Conservation (phyloP, 2,888 invertebrate genomes). For the Brachyopa scutellaris region DNA sequence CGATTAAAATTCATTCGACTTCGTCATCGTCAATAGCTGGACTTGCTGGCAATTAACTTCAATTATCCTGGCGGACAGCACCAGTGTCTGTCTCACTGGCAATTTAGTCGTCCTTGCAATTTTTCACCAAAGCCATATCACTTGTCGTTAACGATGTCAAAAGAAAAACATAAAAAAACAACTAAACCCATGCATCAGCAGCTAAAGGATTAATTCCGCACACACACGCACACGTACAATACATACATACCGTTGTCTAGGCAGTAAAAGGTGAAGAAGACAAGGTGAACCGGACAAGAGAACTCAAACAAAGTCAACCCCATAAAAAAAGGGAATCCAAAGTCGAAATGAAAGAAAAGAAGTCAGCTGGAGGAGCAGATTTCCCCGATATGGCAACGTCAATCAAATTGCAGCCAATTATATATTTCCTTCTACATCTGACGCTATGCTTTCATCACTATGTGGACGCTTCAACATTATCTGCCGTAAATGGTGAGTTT, state of each 20-base stretch:
- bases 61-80: neutral
- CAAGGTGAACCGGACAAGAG: neutral
- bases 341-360: conserved; percentile 17
- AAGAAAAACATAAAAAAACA: conserved; percentile 36
- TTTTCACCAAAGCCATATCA: conserved; percentile 22
- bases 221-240: neutral
- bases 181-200: conserved; percentile 7
- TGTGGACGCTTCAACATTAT: conserved; percentile 62
- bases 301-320: neutral
- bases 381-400: conserved; percentile 52
- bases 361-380: conserved; percentile 5
- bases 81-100: neutral
- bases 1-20: no score
- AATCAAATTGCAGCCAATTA: conserved; percentile 65
- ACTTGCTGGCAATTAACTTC: no score
- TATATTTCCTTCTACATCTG: conserved; percentile 56
- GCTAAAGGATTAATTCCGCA: conserved; percentile 15
- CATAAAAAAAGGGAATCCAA: neutral
- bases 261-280: no score
- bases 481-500: conserved; percentile 59
- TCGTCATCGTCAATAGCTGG: no score
- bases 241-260: no score
- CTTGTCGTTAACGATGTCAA: conserved; percentile 37
- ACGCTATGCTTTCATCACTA: conserved; percentile 56
- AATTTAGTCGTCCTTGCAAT: neutral